phyloP scores from a whole-genome alignment of 2,888 invertebrate genomes.

The Synergus japonicus region DNA sequence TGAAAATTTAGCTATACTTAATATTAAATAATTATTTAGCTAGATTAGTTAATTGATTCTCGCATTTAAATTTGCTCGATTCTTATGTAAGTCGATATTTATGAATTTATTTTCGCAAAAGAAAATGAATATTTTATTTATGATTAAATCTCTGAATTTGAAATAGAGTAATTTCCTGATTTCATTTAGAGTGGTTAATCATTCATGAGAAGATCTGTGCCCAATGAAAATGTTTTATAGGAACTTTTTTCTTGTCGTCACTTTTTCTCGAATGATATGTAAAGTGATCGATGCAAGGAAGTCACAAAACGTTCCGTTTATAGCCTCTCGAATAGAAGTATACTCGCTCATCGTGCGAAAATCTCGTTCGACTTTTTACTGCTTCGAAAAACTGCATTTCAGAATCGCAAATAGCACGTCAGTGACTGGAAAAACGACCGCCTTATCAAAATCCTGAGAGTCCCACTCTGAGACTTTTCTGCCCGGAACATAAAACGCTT shows the following conservation, averaged over 20 bases:
- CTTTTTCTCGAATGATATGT: not conserved
- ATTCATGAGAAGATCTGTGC: not conserved
- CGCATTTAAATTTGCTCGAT: too few relatives aligned
- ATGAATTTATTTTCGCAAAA: too few relatives aligned
- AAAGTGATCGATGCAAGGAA: constrained; percentile 10
- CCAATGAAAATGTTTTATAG: not conserved
- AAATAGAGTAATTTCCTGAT: too few relatives aligned
- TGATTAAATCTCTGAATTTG: too few relatives aligned
- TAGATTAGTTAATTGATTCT: too few relatives aligned
- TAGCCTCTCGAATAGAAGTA: constrained; percentile 13
- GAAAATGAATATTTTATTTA: too few relatives aligned
- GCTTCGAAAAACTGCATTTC: constrained; percentile 15
- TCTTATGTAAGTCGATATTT: too few relatives aligned
- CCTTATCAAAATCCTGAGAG: constrained; percentile 49
- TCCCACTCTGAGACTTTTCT: constrained; percentile 39
- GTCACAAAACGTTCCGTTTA: constrained; percentile 26
- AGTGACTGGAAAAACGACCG: constrained; percentile 34
- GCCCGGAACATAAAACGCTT: constrained; percentile 24
- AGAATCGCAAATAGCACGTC: constrained; percentile 31
- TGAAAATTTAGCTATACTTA: too few relatives aligned
- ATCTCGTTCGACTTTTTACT: constrained; percentile 39
- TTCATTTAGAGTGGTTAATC: too few relatives aligned
- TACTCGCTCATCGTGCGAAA: constrained; percentile 16
- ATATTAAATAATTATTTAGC: too few relatives aligned
- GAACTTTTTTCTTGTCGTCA: not conserved